Evolutionary conservation across 2,113 vertebrate genomes (phyloP).

Genomic region (Arothron firmamentum): DNA sequence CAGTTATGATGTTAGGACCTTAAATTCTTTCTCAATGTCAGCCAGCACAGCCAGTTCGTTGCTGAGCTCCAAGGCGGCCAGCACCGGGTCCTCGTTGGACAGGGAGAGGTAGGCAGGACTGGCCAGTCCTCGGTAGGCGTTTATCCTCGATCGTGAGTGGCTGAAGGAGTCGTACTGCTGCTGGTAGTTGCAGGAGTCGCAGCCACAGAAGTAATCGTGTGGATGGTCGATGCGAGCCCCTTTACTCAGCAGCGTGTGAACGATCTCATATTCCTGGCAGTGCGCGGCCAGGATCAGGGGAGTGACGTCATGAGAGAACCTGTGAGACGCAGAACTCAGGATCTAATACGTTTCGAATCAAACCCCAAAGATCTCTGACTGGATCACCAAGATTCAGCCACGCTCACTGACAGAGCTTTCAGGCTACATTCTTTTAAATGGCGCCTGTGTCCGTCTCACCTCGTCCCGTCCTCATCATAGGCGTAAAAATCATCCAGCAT

Average conservation of each 20-base stretch:
- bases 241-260: slow-evolving; percentile 89
- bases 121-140: slow-evolving; percentile 94
- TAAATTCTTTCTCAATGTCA: slow-evolving; percentile 98
- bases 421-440: no score
- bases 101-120: slow-evolving; percentile 94
- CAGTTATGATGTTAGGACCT: slow-evolving; percentile 74
- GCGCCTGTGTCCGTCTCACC: slow-evolving; percentile 45
- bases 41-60: slow-evolving; percentile 92
- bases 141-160: slow-evolving; percentile 93
- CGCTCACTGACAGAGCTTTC: no score
- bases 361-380: no score
- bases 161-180: slow-evolving; percentile 97
- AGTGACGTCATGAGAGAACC: slow-evolving; percentile 94
- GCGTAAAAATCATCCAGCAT: slow-evolving; percentile 96
- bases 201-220: slow-evolving; percentile 97
- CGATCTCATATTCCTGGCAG: slow-evolving; percentile 96
- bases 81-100: slow-evolving; percentile 93
- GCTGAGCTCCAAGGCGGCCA: slow-evolving; percentile 96
- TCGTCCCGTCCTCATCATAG: slow-evolving; percentile 94
- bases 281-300: slow-evolving; percentile 93
- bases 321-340: slow-evolving; percentile 8
- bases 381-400: no score
- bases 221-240: slow-evolving; percentile 90
- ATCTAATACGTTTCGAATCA: no score
- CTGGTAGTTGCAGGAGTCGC: slow-evolving; percentile 90